Percentiles rank a stretch among this genome's conserved stretches.
Conservation (phyloP, 2,888 invertebrate species). For the Cephus pulcher region DNA sequence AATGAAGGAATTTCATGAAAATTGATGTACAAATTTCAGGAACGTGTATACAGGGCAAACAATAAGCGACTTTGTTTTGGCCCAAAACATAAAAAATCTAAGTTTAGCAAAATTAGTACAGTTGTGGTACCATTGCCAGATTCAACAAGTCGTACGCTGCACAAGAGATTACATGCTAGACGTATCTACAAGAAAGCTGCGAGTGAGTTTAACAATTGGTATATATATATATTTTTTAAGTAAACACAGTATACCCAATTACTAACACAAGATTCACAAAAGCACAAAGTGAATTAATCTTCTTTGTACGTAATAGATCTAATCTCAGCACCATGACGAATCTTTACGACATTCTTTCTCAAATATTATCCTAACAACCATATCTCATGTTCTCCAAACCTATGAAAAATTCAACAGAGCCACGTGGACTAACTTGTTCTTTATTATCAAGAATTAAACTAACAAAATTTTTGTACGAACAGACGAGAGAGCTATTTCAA, state of each 20-base stretch:
- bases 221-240: not conserved
- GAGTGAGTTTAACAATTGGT: not conserved
- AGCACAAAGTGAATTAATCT: not conserved
- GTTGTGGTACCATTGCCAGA: conserved; percentile 15
- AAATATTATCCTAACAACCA: not conserved
- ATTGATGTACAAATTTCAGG: not conserved
- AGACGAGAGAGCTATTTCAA: not conserved
- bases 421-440: not conserved
- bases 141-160: not conserved
- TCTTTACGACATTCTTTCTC: not conserved
- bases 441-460: not conserved
- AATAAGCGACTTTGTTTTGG: not conserved
- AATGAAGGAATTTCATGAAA: not conserved
- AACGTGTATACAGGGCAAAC: not conserved
- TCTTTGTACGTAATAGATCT: not conserved
- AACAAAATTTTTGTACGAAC: not conserved
- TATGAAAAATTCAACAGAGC: not conserved
- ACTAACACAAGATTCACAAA: not conserved
- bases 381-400: not conserved
- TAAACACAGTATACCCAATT: not conserved
- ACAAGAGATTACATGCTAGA: conserved; percentile 1
- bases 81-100: not conserved
- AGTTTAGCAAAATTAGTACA: not conserved
- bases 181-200: not conserved
- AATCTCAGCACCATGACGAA: not conserved